phyloP scores from a whole-genome alignment of 2,888 invertebrate genomes.

The Dexiosoma caninum region DNA sequence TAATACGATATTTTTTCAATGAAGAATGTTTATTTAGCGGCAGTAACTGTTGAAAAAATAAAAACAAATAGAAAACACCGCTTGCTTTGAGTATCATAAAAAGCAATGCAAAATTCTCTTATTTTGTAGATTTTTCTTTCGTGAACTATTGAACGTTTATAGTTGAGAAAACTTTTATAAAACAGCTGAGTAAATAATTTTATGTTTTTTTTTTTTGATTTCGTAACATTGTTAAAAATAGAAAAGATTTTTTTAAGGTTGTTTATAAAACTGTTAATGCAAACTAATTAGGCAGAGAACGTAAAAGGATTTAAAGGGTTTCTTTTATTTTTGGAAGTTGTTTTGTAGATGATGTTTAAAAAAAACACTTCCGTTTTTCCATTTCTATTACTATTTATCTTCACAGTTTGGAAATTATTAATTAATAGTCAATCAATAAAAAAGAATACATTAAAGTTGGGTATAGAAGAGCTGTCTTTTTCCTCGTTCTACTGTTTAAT shows the following conservation, averaged over 20 bases:
- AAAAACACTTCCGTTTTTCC: background rate
- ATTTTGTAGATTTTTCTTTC: background rate
- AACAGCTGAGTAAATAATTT: slow-evolving; percentile 45
- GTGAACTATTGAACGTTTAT: background rate
- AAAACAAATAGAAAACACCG: slow-evolving; percentile 16
- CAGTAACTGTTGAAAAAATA: slow-evolving; percentile 57
- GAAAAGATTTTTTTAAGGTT: background rate
- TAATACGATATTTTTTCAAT: slow-evolving; percentile 72
- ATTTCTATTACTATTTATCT: background rate
- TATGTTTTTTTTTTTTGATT: background rate
- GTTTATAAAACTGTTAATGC: background rate
- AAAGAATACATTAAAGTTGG: too few species aligned
- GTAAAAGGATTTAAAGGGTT: background rate
- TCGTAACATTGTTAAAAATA: background rate
- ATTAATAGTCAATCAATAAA: too few species aligned
- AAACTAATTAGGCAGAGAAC: background rate
- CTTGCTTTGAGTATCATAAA: slow-evolving; percentile 23
- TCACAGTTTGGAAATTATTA: too few species aligned
- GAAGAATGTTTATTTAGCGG: slow-evolving; percentile 67
- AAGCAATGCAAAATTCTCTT: slow-evolving; percentile 38
- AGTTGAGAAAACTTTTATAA: too few species aligned
- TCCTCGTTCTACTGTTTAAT: too few species aligned
- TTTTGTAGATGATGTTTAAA: too few species aligned
- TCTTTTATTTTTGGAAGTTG: too few species aligned
- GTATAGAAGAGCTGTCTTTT: too few species aligned